phyloP scores from a whole-genome alignment of 2,113 vertebrate genomes.

The Macroglossus sobrinus region DNA sequence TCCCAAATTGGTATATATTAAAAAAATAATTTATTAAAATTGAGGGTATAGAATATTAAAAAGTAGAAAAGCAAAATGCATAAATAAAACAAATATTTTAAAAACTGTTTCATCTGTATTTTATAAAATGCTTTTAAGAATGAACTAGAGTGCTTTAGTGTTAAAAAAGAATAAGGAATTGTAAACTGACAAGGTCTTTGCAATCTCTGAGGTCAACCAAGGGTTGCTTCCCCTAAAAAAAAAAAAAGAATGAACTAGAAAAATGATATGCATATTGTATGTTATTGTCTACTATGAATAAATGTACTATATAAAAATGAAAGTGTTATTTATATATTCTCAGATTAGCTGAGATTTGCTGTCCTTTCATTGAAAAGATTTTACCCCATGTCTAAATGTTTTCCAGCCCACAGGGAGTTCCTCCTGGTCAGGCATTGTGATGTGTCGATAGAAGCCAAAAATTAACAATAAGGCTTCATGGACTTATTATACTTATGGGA shows the following conservation, averaged over 20 bases:
- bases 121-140: neutral
- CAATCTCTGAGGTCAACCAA: too few relatives aligned
- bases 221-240: too few relatives aligned
- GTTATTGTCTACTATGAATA: neutral
- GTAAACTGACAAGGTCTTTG: too few relatives aligned
- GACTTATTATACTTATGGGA: neutral
- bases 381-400: neutral
- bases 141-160: neutral
- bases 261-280: neutral
- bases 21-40: constrained; percentile 21
- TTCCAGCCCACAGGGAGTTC: neutral
- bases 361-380: neutral
- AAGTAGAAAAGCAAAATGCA: neutral
- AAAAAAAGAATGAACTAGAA: neutral
- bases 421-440: neutral
- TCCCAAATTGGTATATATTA: neutral
- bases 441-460: neutral
- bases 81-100: constrained; percentile 22
- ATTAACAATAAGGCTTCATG: neutral
- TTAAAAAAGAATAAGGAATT: too few relatives aligned
- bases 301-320: neutral
- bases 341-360: neutral
- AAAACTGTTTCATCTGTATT: neutral
- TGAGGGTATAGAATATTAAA: neutral
- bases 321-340: neutral